Conservation (phyloP, 2,888 invertebrate species). For the Troides helena region DNA sequence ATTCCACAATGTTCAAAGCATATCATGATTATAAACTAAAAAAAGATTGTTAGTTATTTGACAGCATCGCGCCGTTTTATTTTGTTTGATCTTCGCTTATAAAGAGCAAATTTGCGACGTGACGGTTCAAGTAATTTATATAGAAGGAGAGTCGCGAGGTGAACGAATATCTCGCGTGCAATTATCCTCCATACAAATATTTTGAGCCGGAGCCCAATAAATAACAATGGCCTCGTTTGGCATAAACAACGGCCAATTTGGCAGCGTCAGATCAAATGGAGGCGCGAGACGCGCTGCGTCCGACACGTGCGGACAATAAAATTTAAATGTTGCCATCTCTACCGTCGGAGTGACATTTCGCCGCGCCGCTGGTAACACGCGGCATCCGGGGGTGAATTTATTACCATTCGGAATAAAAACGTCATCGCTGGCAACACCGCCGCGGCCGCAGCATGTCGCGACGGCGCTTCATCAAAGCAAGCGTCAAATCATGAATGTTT, state of each 20-base stretch:
- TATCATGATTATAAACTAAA: background rate
- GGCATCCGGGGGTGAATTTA: constrained; percentile 65
- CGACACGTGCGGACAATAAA: constrained; percentile 66
- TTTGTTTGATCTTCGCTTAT: constrained; percentile 20
- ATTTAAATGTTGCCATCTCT: constrained; percentile 47
- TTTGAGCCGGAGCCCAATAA: constrained; percentile 12
- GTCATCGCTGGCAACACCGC: constrained; percentile 59
- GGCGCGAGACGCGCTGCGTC: constrained; percentile 36
- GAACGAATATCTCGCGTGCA: constrained; percentile 12
- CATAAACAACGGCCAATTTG: constrained; percentile 47
- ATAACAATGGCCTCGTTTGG: constrained; percentile 21
- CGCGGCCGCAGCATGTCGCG: constrained; percentile 43
- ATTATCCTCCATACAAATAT: constrained; percentile 16
- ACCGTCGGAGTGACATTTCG: constrained; percentile 54
- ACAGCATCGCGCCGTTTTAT: background rate
- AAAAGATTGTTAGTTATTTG: constrained; percentile 10
- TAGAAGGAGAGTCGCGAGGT: constrained; percentile 3
- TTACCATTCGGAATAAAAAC: constrained; percentile 61
- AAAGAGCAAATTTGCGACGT: constrained; percentile 10
- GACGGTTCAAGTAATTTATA: constrained; percentile 10
- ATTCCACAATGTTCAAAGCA: background rate
- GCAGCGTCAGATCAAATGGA: constrained; percentile 50
- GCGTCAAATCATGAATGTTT: constrained; percentile 72
- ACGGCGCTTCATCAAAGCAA: constrained; percentile 60
- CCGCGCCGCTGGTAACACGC: constrained; percentile 58